Evolutionary conservation across 2,888 invertebrate species (phyloP).

Genomic region (Acholoe squamosa): DNA sequence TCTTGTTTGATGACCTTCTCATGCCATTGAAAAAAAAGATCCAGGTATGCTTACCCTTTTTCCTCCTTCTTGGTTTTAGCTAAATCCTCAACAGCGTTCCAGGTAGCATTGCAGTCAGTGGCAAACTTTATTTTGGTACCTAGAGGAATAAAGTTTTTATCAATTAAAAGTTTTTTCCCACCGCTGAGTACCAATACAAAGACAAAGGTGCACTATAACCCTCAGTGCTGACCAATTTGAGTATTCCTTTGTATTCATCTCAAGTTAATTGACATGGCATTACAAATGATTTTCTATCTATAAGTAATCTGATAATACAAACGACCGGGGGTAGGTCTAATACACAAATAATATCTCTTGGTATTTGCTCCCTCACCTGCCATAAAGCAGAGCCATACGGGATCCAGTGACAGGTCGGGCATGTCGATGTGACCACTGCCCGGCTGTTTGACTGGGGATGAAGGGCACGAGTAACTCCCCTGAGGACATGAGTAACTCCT

Average conservation of each 20-base stretch:
- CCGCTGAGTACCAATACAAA: too few species aligned
- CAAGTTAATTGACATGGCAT: too few species aligned
- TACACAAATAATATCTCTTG: too few species aligned
- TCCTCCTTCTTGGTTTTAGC: constrained; percentile 46
- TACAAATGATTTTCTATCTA: too few species aligned
- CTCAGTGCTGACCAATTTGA: too few species aligned
- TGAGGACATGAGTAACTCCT: constrained; percentile 36
- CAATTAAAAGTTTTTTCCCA: too few species aligned
- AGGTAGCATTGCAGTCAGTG: constrained; percentile 41
- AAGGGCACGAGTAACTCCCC: constrained; percentile 38
- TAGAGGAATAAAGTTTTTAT: background rate
- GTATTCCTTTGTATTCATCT: too few species aligned
- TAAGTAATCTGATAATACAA: too few species aligned
- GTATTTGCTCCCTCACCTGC: constrained; percentile 16
- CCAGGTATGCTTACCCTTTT: constrained; percentile 36
- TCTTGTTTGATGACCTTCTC: too few species aligned
- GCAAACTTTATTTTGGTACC: constrained; percentile 53
- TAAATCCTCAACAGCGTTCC: constrained; percentile 50
- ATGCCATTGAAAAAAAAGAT: too few species aligned
- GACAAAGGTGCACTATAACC: too few species aligned
- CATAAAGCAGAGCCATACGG: constrained; percentile 60
- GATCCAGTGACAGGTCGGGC: constrained; percentile 46
- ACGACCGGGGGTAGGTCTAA: too few species aligned
- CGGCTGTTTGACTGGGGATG: background rate
- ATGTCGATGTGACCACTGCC: constrained; percentile 30